A percentile compares a stretch with the other conserved stretches of the same genome.
phyloP scores from a whole-genome alignment of 2,113 vertebrate genomes.

The Burhinus bistriatus region DNA sequence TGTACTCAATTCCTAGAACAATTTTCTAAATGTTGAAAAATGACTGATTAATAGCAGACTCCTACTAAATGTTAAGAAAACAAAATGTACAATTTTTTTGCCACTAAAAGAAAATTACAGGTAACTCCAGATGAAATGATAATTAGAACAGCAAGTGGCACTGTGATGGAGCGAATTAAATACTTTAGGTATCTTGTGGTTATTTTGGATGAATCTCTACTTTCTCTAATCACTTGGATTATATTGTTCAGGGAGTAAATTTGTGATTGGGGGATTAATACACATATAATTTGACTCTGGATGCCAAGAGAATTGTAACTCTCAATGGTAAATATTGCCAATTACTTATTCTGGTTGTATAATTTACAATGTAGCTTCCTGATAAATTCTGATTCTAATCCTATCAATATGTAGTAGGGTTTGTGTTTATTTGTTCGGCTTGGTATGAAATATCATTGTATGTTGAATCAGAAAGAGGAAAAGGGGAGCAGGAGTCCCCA shows the following conservation, averaged over 20 bases:
- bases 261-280: conserved; percentile 57
- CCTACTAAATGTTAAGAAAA: conserved; percentile 68
- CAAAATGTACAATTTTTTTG: conserved; percentile 55
- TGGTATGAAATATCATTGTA: background rate
- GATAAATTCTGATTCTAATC: conserved; percentile 17
- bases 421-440: conserved; percentile 30
- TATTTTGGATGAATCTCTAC: conserved; percentile 68
- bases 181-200: conserved; percentile 59
- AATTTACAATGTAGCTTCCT: background rate
- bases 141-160: conserved; percentile 68
- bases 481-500: background rate
- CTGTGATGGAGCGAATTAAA: conserved; percentile 59
- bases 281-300: conserved; percentile 58
- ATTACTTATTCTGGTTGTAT: conserved; percentile 17
- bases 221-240: conserved; percentile 62
- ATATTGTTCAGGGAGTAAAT: conserved; percentile 32
- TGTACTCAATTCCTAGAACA: conserved; percentile 40
- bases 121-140: conserved; percentile 67
- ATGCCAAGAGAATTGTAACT: conserved; percentile 55
- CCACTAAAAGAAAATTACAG: conserved; percentile 70
- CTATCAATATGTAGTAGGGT: background rate
- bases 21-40: conserved; percentile 63
- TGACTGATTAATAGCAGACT: conserved; percentile 69
- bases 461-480: background rate
- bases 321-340: conserved; percentile 44